Evolutionary conservation across 2,797 vertebrate genomes (phyloP).

Genomic region (Oreochromis grahami): DNA sequence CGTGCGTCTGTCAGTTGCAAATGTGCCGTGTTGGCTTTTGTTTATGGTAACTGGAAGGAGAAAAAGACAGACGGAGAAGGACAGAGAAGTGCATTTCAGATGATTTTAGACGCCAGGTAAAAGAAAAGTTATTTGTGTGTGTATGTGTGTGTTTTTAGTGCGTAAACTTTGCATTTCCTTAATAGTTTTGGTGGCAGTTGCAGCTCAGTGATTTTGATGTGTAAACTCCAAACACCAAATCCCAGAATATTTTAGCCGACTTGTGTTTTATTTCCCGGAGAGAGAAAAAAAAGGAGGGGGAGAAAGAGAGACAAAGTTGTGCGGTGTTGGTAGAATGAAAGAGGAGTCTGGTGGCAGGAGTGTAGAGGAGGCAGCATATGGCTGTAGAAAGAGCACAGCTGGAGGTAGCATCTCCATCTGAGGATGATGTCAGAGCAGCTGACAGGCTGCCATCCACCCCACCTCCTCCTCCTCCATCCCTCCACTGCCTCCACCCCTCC

Average conservation of each 20-base stretch:
- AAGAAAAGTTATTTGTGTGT: conserved; percentile 29
- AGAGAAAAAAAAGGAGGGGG: conserved; percentile 67
- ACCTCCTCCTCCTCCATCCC: conserved; percentile 65
- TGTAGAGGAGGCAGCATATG: conserved; percentile 99
- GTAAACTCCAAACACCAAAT: conserved; percentile 54
- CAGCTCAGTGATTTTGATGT: conserved; percentile 31
- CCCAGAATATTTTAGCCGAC: conserved; percentile 63
- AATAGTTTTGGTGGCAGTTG: conserved; percentile 34
- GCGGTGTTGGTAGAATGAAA: conserved; percentile 86
- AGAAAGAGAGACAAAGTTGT: conserved; percentile 91
- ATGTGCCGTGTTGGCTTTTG: conserved; percentile 78
- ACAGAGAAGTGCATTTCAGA: background rate
- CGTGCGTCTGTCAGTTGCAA: conserved; percentile 80
- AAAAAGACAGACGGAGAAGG: background rate
- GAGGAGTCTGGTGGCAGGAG: conserved; percentile 99
- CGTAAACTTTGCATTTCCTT: conserved; percentile 50
- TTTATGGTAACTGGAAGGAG: conserved; percentile 74
- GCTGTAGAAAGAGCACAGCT: conserved; percentile 99
- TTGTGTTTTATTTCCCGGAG: conserved; percentile 23
- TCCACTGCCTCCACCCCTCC: conserved; percentile 67
- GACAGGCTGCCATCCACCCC: conserved; percentile 98
- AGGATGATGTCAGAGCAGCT: conserved; percentile 99
- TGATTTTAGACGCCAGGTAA: conserved; percentile 18
- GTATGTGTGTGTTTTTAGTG: background rate
- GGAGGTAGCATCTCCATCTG: conserved; percentile 99